Base-by-base conservation (phyloP, 2,113 vertebrate genomes). In the Apaloderma vittatum region DNA sequence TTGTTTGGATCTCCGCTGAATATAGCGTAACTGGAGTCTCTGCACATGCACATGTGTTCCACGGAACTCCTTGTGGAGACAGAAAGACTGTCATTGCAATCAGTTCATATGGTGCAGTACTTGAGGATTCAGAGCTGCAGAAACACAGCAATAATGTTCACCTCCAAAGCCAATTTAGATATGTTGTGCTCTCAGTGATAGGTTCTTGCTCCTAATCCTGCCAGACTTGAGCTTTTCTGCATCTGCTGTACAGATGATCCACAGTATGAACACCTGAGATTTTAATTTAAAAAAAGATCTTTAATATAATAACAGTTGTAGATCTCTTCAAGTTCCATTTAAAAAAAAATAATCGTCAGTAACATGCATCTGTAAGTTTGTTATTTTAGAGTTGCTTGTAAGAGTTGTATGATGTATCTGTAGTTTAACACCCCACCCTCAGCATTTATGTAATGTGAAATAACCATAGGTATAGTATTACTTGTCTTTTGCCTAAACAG, bases 101-200 rank as follows among this genome's bases (percentile, higher is more conserved):
- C 24, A 24, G 45, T 65, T 88, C 52, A 40, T 62, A 45, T 81
- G 19, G 3, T 73, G 2, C 11, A 34, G 4, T 74, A 18, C 22
- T 32, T 36, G 8, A 30, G n/a, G 55, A 27, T 61, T 67, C 51
- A 43, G 65, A 36, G 70, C 48, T 67, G 40, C 48, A 36, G 78
- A 82, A 68, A 24, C 3, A 26, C 45, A 48, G 18, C 70, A 75
- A 0, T 32, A 5, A 20, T 79, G 48, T 63, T 81, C n/a, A 24
- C 19, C 22, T 86, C 30, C 32, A 81, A 57, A 62, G 18, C 26
- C 26, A 15, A 23, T 82, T 95, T 27, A 79, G 34, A 12, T 82
- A 16, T 0, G 0, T 26, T 40, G 54, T 72, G 16, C 37, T 61
- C 26, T 61, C 19, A 68, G 14, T 0, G 2, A 10, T 12, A 58